Evolutionary conservation across 1,140 invertebrate species (phyloP).

Genomic region (Rhysida immarginata): DNA sequence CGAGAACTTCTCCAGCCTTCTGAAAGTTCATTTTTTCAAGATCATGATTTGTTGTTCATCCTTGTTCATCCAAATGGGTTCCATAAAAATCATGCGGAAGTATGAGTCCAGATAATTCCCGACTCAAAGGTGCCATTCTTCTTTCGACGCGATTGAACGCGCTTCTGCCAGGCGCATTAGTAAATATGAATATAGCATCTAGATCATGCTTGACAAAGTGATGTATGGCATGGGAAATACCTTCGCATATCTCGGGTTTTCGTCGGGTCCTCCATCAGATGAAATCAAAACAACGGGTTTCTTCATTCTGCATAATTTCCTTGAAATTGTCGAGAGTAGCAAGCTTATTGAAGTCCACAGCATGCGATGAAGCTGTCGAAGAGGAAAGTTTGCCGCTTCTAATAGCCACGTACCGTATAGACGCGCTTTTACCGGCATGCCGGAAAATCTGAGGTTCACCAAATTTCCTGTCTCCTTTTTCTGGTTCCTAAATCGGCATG

Average conservation of each 20-base stretch:
- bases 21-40: conserved; percentile 26
- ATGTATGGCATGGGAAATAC: conserved; percentile 23
- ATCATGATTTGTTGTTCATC: conserved; percentile 24
- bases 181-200: conserved; percentile 29
- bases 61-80: conserved; percentile 25
- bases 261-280: conserved; percentile 29
- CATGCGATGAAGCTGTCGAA: conserved; percentile 24
- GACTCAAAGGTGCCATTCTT: conserved; percentile 29
- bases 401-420: conserved; percentile 28
- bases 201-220: conserved; percentile 28
- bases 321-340: conserved; percentile 21
- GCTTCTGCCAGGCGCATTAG: conserved; percentile 29
- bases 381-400: conserved; percentile 23
- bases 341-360: conserved; percentile 22
- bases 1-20: conserved; percentile 21
- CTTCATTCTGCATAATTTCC: conserved; percentile 20
- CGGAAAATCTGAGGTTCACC: no score
- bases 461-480: no score
- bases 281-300: conserved; percentile 29
- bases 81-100: conserved; percentile 27
- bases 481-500: no score
- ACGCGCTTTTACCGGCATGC: no score
- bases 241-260: conserved; percentile 29
- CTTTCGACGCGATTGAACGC: conserved; percentile 26
- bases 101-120: conserved; percentile 27